These are phyloP conservation scores for Ligdia adustata DNA, from an alignment of 2,888 invertebrate species.

Conservation along the genomic window DNA sequence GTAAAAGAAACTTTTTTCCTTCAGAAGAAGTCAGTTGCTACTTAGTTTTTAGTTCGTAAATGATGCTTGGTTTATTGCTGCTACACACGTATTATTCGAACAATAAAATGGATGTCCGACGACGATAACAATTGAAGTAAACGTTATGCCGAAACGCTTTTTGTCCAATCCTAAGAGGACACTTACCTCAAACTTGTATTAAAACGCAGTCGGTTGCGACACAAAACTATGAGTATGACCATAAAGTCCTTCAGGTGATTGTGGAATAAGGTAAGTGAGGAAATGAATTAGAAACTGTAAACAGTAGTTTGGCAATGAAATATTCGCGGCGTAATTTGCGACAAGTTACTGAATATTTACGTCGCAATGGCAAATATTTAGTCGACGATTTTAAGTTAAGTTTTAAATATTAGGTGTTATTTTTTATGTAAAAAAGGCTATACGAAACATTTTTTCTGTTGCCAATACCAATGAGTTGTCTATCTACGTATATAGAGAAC, in stretches of 20 bases:
- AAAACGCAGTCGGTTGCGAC: conserved; percentile 41
- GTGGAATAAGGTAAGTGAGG: conserved; percentile 15
- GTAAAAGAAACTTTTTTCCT: too few relatives aligned
- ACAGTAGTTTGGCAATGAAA: conserved; percentile 9
- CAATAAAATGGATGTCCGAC: conserved; percentile 58
- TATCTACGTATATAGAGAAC: too few relatives aligned
- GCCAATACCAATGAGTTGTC: too few relatives aligned
- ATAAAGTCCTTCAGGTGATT: conserved; percentile 28
- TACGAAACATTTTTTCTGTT: too few relatives aligned
- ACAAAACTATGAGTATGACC: conserved; percentile 31
- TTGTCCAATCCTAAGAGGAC: conserved; percentile 48
- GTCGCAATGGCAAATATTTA: not conserved
- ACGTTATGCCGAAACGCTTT: conserved; percentile 45
- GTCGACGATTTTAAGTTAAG: too few relatives aligned
- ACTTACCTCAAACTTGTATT: conserved; percentile 51
- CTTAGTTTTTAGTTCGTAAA: too few relatives aligned
- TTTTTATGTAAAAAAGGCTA: too few relatives aligned
- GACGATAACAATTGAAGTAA: conserved; percentile 46
- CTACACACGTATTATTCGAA: conserved; percentile 38
- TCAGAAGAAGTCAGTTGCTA: too few relatives aligned
- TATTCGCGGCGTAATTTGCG: conserved; percentile 1
- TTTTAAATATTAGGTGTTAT: too few relatives aligned
- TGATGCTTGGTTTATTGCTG: too few relatives aligned
- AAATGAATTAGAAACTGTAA: conserved; percentile 21
- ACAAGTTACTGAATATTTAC: not conserved